Conservation (phyloP, 1,140 invertebrate genomes). For the Achatina immaculata region DNA sequence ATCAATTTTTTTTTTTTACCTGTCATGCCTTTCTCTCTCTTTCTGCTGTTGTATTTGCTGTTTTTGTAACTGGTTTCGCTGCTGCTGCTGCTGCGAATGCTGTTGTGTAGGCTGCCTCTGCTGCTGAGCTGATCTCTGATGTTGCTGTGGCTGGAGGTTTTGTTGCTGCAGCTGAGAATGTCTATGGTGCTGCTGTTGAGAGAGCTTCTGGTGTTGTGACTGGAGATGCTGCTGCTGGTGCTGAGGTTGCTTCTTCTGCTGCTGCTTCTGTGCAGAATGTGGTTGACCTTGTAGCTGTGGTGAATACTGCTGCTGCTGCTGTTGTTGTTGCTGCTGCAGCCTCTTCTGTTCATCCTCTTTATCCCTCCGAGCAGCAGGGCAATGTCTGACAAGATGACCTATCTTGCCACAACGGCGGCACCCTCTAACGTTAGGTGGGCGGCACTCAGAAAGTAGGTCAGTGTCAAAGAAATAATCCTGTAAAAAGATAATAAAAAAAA, state of each 20-base stretch:
- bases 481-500: constrained; percentile 44
- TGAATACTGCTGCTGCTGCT: constrained; percentile 27
- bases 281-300: constrained; percentile 23
- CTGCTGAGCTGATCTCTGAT: not conserved
- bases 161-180: not conserved
- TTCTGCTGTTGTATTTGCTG: not conserved
- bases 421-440: constrained; percentile 75
- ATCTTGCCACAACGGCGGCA: constrained; percentile 76
- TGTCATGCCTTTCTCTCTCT: not conserved
- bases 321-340: constrained; percentile 14
- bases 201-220: constrained; percentile 5
- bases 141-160: not conserved
- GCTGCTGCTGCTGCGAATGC: not conserved
- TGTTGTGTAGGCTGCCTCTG: not conserved
- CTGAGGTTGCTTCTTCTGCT: constrained; percentile 33
- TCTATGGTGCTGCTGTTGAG: constrained; percentile 7
- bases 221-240: constrained; percentile 18
- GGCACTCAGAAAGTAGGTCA: constrained; percentile 69
- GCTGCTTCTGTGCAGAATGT: constrained; percentile 30
- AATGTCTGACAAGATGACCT: constrained; percentile 76
- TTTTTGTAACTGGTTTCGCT: not conserved
- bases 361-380: constrained; percentile 59
- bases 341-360: constrained; percentile 40
- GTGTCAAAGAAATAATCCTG: constrained; percentile 74
- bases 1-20: not conserved